Conservation (phyloP, 2,888 invertebrate genomes). For the Cheilosia impressa region DNA sequence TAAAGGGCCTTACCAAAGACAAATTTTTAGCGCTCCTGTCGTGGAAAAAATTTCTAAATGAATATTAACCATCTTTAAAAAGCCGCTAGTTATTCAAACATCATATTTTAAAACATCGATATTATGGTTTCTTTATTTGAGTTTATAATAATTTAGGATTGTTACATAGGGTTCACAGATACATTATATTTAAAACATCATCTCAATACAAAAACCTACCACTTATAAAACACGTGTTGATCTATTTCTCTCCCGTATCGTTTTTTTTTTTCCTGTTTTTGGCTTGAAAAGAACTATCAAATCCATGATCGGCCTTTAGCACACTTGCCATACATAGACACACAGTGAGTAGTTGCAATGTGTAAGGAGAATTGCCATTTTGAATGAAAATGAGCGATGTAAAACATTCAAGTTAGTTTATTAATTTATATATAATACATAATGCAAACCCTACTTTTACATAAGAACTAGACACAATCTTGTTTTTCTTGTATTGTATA, state of each 20-base stretch:
- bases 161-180: constrained; percentile 72
- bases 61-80: neutral
- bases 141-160: constrained; percentile 72
- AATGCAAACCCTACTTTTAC: constrained; percentile 71
- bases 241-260: constrained; percentile 45
- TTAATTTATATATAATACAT: constrained; percentile 60
- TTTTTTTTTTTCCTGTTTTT: constrained; percentile 15
- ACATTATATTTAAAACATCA: constrained; percentile 61
- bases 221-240: constrained; percentile 60
- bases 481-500: constrained; percentile 31
- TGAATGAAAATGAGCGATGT: constrained; percentile 53
- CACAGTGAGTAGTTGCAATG: constrained; percentile 17
- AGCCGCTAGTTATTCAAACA: neutral
- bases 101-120: constrained; percentile 62
- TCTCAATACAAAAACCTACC: constrained; percentile 70
- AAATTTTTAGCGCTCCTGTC: too few relatives aligned
- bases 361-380: constrained; percentile 26
- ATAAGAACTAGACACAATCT: constrained; percentile 73
- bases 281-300: constrained; percentile 29
- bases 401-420: constrained; percentile 53
- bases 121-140: constrained; percentile 72
- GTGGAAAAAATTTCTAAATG: too few relatives aligned
- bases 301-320: constrained; percentile 45
- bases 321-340: constrained; percentile 21
- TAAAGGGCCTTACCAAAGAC: too few relatives aligned